phyloP scores from a whole-genome alignment of 2,888 invertebrate genomes.

The Ochropleura plecta region DNA sequence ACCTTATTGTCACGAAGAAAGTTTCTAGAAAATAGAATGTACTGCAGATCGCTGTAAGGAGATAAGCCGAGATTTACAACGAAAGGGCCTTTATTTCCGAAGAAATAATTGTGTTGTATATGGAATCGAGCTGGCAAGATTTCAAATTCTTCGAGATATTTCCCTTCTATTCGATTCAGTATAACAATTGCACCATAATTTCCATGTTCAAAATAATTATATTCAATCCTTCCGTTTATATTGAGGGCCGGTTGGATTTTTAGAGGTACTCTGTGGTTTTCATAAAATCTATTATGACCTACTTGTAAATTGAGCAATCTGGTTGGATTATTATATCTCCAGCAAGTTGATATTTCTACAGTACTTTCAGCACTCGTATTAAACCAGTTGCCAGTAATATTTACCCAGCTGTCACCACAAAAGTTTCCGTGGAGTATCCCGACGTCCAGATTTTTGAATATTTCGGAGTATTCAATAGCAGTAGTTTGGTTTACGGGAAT shows the following conservation, averaged over 20 bases:
- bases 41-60: conserved; percentile 96
- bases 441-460: conserved; percentile 96
- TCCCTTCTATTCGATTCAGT: conserved; percentile 92
- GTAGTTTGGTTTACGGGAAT: conserved; percentile 96
- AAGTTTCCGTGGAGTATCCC: conserved; percentile 98
- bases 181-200: conserved; percentile 95
- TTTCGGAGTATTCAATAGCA: conserved; percentile 95
- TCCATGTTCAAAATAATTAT: conserved; percentile 96
- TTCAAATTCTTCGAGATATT: conserved; percentile 94
- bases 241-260: conserved; percentile 96
- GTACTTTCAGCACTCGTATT: conserved; percentile 95
- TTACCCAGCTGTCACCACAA: conserved; percentile 96
- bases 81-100: conserved; percentile 96
- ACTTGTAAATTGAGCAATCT: conserved; percentile 93
- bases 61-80: conserved; percentile 97
- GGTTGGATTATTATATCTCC: conserved; percentile 90
- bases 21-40: conserved; percentile 96
- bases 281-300: conserved; percentile 96
- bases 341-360: conserved; percentile 96
- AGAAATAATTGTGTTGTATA: conserved; percentile 97
- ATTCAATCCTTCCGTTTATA: conserved; percentile 94
- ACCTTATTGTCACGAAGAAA: conserved; percentile 96
- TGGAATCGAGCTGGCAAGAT: conserved; percentile 92
- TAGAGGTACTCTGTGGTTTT: conserved; percentile 94
- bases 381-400: conserved; percentile 98